These are phyloP conservation scores for Ophioninae sp. DNA, from an alignment of 2,888 invertebrate species.

Conservation along the genomic window DNA sequence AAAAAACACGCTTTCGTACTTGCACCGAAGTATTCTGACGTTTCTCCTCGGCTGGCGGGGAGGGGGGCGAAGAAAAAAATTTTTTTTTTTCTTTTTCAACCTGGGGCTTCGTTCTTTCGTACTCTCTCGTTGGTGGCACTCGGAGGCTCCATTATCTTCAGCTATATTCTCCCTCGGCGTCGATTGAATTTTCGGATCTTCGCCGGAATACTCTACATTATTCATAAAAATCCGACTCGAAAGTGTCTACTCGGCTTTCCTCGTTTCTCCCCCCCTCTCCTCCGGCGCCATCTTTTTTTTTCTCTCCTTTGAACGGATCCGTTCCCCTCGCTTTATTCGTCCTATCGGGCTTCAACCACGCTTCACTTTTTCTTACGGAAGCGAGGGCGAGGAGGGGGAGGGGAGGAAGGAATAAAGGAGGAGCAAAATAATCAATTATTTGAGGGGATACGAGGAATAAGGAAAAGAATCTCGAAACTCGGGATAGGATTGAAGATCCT, in stretches of 20 bases:
- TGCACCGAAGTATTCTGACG: constrained; percentile 63
- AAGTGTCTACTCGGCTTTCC: constrained; percentile 57
- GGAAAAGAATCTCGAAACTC: constrained; percentile 32
- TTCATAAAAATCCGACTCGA: constrained; percentile 63
- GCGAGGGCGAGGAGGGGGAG: neutral
- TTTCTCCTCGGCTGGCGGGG: constrained; percentile 39
- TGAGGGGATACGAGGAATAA: constrained; percentile 50
- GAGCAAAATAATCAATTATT: constrained; percentile 52
- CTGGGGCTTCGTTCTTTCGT: constrained; percentile 53
- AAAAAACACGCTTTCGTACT: constrained; percentile 72
- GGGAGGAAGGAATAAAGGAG: neutral
- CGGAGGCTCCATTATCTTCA: constrained; percentile 63
- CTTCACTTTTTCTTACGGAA: constrained; percentile 27
- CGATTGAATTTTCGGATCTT: constrained; percentile 66
- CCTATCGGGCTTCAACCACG: constrained; percentile 41
- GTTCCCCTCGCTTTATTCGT: constrained; percentile 35
- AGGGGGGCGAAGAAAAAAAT: constrained; percentile 52
- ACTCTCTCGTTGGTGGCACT: constrained; percentile 32
- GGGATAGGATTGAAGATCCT: constrained; percentile 21
- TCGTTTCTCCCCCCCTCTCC: constrained; percentile 40
- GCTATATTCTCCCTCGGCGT: constrained; percentile 55
- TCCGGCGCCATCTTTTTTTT: too few relatives aligned
- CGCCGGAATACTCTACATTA: constrained; percentile 63
- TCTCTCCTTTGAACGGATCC: too few relatives aligned
- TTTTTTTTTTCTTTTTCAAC: constrained; percentile 47